Conservation (phyloP, 2,113 vertebrate species). For the Sebastes fasciatus region DNA sequence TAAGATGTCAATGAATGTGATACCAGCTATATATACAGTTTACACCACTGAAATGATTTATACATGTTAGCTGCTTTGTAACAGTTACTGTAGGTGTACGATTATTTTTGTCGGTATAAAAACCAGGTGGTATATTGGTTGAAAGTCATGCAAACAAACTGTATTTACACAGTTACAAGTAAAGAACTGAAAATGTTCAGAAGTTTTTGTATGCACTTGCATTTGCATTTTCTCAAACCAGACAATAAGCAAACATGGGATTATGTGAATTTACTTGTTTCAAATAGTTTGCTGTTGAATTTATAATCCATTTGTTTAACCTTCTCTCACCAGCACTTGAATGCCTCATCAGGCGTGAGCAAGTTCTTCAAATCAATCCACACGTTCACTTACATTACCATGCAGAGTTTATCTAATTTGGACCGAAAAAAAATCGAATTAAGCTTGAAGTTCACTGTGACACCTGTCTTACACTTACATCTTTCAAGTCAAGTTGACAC, state of each 20-base stretch:
- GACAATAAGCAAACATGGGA: too few relatives aligned
- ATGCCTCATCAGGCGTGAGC: neutral
- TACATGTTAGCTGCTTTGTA: constrained; percentile 8
- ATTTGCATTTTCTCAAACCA: too few relatives aligned
- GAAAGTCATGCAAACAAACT: neutral
- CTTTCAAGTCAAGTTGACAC: constrained; percentile 53
- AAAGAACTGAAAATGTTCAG: constrained; percentile 5
- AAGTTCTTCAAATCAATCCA: constrained; percentile 4
- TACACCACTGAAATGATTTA: constrained; percentile 9
- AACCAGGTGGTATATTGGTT: neutral
- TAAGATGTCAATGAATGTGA: constrained; percentile 3
- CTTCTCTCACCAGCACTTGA: neutral
- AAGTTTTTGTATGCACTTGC: neutral
- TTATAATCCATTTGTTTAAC: too few relatives aligned
- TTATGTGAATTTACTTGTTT: too few relatives aligned
- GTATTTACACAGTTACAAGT: constrained; percentile 9
- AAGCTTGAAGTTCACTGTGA: constrained; percentile 37
- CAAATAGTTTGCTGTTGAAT: too few relatives aligned
- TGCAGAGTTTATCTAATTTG: neutral
- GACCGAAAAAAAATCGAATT: neutral
- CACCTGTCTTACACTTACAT: constrained; percentile 13
- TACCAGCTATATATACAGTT: constrained; percentile 2
- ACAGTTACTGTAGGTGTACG: neutral
- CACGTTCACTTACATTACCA: neutral
- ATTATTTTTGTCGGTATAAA: neutral